Conservation (phyloP, 2,888 invertebrate genomes). For the Acleris holmiana region DNA sequence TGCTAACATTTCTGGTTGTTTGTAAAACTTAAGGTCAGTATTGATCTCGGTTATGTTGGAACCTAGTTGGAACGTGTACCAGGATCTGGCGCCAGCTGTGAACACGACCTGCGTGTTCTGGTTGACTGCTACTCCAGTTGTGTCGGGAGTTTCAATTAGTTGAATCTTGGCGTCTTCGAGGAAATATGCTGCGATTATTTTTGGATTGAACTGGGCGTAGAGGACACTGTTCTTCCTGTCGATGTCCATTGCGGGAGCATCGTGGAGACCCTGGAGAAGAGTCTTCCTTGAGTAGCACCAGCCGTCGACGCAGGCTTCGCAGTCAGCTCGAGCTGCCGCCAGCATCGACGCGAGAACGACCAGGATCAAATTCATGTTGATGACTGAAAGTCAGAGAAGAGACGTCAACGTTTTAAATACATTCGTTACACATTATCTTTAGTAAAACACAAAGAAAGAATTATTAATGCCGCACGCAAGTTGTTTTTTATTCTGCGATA, state of each 20-base stretch:
- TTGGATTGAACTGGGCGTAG: conserved; percentile 7
- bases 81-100: neutral
- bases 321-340: conserved; percentile 13
- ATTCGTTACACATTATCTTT: no score
- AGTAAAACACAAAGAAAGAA: no score
- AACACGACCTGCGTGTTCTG: conserved; percentile 3
- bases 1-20: neutral
- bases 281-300: conserved; percentile 4
- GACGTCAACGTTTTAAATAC: no score
- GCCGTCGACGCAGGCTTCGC: conserved; percentile 20
- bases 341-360: neutral
- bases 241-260: conserved; percentile 19
- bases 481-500: no score
- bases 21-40: neutral
- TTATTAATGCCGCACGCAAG: no score
- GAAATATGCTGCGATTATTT: neutral
- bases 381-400: neutral
- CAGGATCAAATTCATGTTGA: neutral
- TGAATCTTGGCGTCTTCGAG: neutral
- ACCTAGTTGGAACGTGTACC: neutral
- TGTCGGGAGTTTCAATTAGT: neutral
- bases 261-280: conserved; percentile 3
- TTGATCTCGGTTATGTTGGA: neutral
- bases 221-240: conserved; percentile 13
- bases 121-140: conserved; percentile 8